Conservation (phyloP, 30 jellyfish, hydroid and myxozoan genomes). For the Rhopilema esculentum region DNA sequence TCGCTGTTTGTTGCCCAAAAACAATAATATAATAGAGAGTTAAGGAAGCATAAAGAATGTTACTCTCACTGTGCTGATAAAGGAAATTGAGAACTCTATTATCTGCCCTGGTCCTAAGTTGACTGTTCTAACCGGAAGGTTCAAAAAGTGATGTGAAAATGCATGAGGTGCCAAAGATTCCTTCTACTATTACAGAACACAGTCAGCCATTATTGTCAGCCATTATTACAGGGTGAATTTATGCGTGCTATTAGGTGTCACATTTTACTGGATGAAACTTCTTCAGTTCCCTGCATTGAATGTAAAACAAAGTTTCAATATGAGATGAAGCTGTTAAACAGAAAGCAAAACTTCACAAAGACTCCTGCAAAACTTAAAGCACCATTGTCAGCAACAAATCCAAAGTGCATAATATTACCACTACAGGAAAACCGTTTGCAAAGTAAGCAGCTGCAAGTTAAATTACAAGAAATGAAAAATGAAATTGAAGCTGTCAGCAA, state of each 20-base stretch:
- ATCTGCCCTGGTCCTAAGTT: conserved; percentile 21
- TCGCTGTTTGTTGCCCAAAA: conserved; percentile 20
- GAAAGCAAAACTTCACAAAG: conserved; percentile 3
- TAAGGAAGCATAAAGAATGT: conserved; percentile 24
- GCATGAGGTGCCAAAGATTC: conserved; percentile 29
- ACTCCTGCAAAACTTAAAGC: conserved; percentile 55
- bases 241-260: conserved; percentile 35
- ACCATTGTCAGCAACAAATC: conserved; percentile 34
- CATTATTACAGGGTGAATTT: conserved; percentile 18
- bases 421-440: conserved; percentile 32
- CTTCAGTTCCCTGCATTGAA: conserved; percentile 23
- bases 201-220: conserved; percentile 16
- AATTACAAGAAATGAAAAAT: conserved; percentile 44
- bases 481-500: conserved; percentile 3
- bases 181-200: conserved; percentile 1
- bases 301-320: conserved; percentile 7
- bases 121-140: neutral
- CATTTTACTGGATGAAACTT: neutral
- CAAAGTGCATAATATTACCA: conserved; percentile 33
- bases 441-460: conserved; percentile 46
- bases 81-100: conserved; percentile 21
- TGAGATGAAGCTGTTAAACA: conserved; percentile 17
- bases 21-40: neutral
- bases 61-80: conserved; percentile 28
- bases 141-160: conserved; percentile 10